Base-by-base conservation (phyloP, 2,888 invertebrate species). In the Pyrocoelia pectoralis region DNA sequence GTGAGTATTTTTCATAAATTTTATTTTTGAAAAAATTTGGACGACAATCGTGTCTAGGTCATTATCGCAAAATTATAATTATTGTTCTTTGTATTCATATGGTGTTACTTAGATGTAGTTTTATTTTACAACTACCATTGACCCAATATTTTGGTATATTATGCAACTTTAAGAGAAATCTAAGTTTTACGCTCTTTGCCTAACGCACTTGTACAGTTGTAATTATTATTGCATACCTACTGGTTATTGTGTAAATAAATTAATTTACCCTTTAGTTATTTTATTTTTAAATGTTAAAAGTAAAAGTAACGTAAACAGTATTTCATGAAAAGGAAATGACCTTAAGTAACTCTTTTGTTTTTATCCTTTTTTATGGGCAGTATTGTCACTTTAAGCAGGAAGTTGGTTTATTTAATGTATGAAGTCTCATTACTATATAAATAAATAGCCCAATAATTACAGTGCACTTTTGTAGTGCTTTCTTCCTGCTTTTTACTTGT, bases 41-140 rank as follows among this genome's bases (percentile, higher is more conserved):
- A 24, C n/a, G n/a, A n/a, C n/a, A 49, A 28, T n/a, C 17, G 18
- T 46, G 46, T 46, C 46, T 46, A 46, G 46, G 46, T 46, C 46
- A 12, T 43, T 43, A 43, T 8, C 10, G 6, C 4, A 12, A 43
- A 43, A 14, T 12, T 13, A 13, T 13, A 15, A 43, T n/a, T n/a
- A n/a, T 43, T 43, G 15, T 46, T 17, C 17, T 18, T 46, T 33
- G 8, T n/a, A 33, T 33, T 33, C 33, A 33, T 4, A 33, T n/a
- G 15, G 15, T 9, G 41, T 41, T 41, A 14, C 13, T 13, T 12
- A 13, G 14, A 5, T 41, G 15, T 43, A 43, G n/a, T 13, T 10
- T 46, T 5, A 10, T 46, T 5, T 46, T 46, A 4, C 10, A 18
- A 46, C 10, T 46, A 17, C 18, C 46, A 46, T 46, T 46, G 46